A percentile compares a stretch with the other conserved stretches of the same genome.
Evolutionary conservation across 2,888 invertebrate species (phyloP).

Genomic region (Andrena minutula): DNA sequence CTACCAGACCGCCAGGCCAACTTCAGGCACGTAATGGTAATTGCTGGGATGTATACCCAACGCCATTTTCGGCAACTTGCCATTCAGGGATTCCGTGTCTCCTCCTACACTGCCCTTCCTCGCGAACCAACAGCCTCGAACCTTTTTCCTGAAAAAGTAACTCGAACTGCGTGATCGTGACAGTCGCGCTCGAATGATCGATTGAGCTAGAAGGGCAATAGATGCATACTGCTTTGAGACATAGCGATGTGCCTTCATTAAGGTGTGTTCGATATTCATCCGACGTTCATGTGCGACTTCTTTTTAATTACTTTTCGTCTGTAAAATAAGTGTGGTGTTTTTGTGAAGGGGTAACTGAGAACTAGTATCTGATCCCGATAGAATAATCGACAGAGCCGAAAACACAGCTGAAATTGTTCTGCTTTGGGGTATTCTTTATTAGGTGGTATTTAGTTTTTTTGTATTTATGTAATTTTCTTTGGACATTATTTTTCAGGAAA

Average conservation of each 20-base stretch:
- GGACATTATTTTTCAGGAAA: too few species aligned
- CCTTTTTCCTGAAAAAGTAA: conserved; percentile 24
- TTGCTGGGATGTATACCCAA: conserved; percentile 78
- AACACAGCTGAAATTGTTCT: too few species aligned
- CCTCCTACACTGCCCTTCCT: conserved; percentile 51
- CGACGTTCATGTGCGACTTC: not conserved
- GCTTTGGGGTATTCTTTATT: too few species aligned
- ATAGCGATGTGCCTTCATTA: conserved; percentile 4
- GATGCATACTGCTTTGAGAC: not conserved
- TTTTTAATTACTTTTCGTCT: too few species aligned
- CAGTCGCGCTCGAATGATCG: conserved; percentile 10
- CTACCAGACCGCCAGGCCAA: conserved; percentile 77
- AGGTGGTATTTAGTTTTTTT: too few species aligned
- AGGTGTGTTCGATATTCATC: not conserved
- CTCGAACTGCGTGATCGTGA: conserved; percentile 18
- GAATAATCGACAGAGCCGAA: too few species aligned
- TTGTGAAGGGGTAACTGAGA: too few species aligned
- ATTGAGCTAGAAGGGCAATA: not conserved
- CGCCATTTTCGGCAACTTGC: conserved; percentile 82
- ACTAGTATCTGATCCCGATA: too few species aligned
- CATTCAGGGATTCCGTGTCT: conserved; percentile 67
- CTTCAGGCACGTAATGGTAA: conserved; percentile 81
- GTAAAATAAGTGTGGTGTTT: too few species aligned
- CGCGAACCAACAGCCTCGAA: not conserved
- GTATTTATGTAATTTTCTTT: too few species aligned